These are phyloP conservation scores for Enteromius anoplus DNA, from an alignment of 2,797 vertebrate genomes.

Conservation along the genomic window DNA sequence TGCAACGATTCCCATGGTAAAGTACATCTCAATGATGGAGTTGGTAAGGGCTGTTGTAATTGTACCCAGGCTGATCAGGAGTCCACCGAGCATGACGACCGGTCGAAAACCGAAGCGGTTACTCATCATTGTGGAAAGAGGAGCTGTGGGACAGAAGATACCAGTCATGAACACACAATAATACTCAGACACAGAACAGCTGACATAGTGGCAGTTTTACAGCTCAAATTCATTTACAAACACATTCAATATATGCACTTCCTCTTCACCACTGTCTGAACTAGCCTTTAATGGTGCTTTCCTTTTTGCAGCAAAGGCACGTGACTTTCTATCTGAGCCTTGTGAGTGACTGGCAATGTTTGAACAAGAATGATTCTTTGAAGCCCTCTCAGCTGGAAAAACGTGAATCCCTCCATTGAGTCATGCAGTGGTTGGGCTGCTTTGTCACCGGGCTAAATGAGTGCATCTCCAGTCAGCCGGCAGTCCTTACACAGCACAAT, in stretches of 20 bases:
- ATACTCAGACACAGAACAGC: not conserved
- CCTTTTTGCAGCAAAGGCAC: not conserved
- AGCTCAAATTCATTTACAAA: not conserved
- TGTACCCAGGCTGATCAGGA: constrained; percentile 86
- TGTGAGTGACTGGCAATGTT: constrained; percentile 17
- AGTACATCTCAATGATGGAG: constrained; percentile 87
- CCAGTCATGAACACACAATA: not conserved
- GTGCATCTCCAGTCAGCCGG: constrained; percentile 13
- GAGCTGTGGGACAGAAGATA: constrained; percentile 74
- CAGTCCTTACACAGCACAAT: not conserved
- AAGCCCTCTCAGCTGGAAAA: constrained; percentile 25
- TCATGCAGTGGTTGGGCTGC: not conserved
- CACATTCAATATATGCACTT: not conserved
- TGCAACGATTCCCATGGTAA: constrained; percentile 84
- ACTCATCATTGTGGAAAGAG: constrained; percentile 85
- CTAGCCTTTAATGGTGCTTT: not conserved
- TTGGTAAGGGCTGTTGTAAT: constrained; percentile 81
- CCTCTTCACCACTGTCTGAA: constrained; percentile 2
- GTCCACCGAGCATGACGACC: constrained; percentile 88
- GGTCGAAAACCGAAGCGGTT: constrained; percentile 84
- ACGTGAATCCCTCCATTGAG: not conserved
- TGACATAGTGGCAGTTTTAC: not conserved
- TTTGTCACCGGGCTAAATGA: constrained; percentile 23
- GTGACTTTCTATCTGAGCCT: not conserved
- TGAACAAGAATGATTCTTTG: constrained; percentile 3